Percentiles rank a stretch among this genome's conserved stretches.
Conservation (phyloP, 2,888 invertebrate species). For the Smittia sp. region DNA sequence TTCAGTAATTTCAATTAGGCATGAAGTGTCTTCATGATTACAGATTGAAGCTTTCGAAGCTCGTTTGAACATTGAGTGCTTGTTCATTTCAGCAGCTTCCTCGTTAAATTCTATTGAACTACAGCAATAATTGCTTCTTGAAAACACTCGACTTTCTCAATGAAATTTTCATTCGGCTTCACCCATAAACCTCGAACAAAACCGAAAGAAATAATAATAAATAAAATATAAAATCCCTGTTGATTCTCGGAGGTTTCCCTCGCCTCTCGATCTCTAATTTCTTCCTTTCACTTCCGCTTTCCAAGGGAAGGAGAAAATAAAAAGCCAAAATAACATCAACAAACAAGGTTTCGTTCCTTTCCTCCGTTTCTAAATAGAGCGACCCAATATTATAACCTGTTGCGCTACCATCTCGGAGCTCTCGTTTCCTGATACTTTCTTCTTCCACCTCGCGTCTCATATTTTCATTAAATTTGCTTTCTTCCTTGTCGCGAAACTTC, state of each 20-base stretch:
- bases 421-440: constrained; percentile 23
- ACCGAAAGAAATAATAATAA: constrained; percentile 20
- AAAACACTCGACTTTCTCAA: not conserved
- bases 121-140: not conserved
- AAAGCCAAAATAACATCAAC: constrained; percentile 39
- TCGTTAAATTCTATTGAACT: not conserved
- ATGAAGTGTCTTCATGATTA: too few relatives aligned
- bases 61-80: too few relatives aligned
- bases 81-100: too few relatives aligned
- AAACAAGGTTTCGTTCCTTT: constrained; percentile 41
- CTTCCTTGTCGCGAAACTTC: constrained; percentile 5
- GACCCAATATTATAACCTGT: constrained; percentile 38
- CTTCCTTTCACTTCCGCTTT: not conserved
- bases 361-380: constrained; percentile 23
- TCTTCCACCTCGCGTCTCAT: constrained; percentile 10
- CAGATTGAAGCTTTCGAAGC: too few relatives aligned
- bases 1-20: too few relatives aligned
- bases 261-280: not conserved
- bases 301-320: not conserved
- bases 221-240: constrained; percentile 33
- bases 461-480: constrained; percentile 39
- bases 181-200: not conserved
- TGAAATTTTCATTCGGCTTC: not conserved
- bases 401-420: constrained; percentile 26
- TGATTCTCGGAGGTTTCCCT: constrained; percentile 23